Base-by-base conservation (phyloP, 1,140 invertebrate genomes). In the Pseudomyrmex concolor region DNA sequence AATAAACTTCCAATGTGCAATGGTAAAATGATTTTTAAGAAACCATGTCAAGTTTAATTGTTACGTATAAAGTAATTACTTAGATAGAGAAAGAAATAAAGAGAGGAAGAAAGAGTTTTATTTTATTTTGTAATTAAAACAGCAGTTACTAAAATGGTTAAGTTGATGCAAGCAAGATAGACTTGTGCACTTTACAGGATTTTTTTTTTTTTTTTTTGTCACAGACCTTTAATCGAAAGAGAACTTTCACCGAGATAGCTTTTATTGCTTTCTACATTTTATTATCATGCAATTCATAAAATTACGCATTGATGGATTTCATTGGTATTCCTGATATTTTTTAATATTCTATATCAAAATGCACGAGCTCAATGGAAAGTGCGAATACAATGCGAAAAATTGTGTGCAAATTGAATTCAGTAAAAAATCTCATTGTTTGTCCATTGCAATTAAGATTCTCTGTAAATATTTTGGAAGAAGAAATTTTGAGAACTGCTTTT, bases 241-340 rank as follows among this genome's bases (percentile, higher is more conserved):
- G 43, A 78, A 78, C 57, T 68, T 68, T 7, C 17, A 9, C 22
- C 48, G 34, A 57, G 34, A 48, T 68, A 48, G 19, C 48, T 78
- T 78, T 57, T 78, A 70, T 78, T 68, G 22, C 51, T 59, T 70
- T 59, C 51, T 7, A 5, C 4, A 57, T 51, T 77, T 77, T 55
- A 54, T 22, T 48, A 17, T 70, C 13, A 15, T 57, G 74, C 63
- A 70, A 78, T 78, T 78, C 57, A 70, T 78, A 57, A 78, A 70
- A 59, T 78, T 78, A 78, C 70, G 64, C 54, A 78, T 78, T 78
- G 76, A 78, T 70, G 74, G 74, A 45, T n/a, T 78, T 78, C 34
- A 34, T 34, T 57, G 76, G 64, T 78, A 78, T 78, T 78, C 57
- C 76, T 74, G 70, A 81, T 45, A 73, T 81, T 81, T 81, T 73